Conservation (phyloP, 2,888 invertebrate genomes). For the Gari tellinella region DNA sequence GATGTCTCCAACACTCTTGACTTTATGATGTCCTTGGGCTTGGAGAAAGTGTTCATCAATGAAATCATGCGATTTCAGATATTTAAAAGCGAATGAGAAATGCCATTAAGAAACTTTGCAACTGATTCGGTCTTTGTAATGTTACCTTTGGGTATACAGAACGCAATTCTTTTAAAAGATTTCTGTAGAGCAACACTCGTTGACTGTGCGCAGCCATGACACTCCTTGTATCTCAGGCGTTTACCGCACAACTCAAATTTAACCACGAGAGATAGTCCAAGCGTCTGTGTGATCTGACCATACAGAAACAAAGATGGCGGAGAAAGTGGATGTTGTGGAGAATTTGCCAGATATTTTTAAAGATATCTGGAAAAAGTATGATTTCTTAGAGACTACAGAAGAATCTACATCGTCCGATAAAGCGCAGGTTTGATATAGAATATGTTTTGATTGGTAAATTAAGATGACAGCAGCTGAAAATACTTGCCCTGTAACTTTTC, state of each 20-base stretch:
- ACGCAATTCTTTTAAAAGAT: slow-evolving; percentile 42
- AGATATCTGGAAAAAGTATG: slow-evolving; percentile 65
- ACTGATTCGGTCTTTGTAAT: too few species aligned
- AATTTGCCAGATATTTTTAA: slow-evolving; percentile 66
- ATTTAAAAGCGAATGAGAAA: too few species aligned
- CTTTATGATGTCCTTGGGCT: too few species aligned
- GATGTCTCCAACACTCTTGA: too few species aligned
- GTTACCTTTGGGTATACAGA: slow-evolving; percentile 37
- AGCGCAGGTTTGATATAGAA: slow-evolving; percentile 60
- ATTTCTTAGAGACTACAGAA: slow-evolving; percentile 65
- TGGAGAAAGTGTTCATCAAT: too few species aligned
- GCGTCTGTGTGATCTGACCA: slow-evolving; percentile 7
- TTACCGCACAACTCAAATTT: not conserved
- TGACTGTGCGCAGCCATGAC: slow-evolving; percentile 35
- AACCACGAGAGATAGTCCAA: not conserved
- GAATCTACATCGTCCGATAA: slow-evolving; percentile 73
- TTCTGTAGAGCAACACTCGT: slow-evolving; percentile 46
- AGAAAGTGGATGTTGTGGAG: slow-evolving; percentile 32
- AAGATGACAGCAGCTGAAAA: not conserved
- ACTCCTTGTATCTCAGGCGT: slow-evolving; percentile 8
- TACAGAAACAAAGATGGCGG: slow-evolving; percentile 26
- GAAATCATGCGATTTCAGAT: too few species aligned
- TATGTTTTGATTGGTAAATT: not conserved
- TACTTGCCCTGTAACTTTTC: too few species aligned
- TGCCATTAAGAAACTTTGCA: too few species aligned